A percentile compares a stretch with the other conserved stretches of the same genome.
These are phyloP conservation scores for Melangyna quadrimaculata DNA, from an alignment of 2,888 invertebrate species.

Conservation along the genomic window DNA sequence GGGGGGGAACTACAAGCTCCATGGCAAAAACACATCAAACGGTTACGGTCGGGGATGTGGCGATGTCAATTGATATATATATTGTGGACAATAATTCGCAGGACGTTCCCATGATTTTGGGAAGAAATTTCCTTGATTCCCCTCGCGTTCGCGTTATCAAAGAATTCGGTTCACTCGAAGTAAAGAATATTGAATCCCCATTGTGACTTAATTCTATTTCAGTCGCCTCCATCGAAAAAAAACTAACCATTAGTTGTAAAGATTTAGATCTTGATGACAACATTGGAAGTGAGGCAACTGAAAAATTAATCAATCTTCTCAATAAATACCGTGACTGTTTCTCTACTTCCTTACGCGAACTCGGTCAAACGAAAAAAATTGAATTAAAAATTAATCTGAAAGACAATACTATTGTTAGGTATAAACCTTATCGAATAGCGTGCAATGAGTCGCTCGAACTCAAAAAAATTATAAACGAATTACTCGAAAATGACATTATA, in stretches of 20 bases:
- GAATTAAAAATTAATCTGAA: slow-evolving; percentile 27
- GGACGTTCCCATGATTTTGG: too few relatives aligned
- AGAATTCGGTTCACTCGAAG: background rate
- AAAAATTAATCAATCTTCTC: background rate
- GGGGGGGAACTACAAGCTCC: background rate
- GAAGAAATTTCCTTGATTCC: too few relatives aligned
- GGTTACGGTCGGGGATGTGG: too few relatives aligned
- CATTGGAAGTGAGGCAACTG: background rate
- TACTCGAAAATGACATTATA: too few relatives aligned
- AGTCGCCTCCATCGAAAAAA: background rate
- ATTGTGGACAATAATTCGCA: too few relatives aligned
- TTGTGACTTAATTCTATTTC: background rate
- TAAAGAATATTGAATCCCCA: background rate
- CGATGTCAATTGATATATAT: too few relatives aligned
- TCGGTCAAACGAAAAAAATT: slow-evolving; percentile 30
- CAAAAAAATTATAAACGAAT: too few relatives aligned
- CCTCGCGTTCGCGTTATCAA: too few relatives aligned
- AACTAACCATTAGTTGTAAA: background rate
- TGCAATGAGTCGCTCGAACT: too few relatives aligned
- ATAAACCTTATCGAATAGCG: too few relatives aligned
- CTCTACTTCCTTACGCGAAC: background rate
- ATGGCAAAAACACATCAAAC: background rate
- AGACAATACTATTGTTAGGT: too few relatives aligned
- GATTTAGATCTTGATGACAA: background rate
- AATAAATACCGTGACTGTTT: background rate